These are phyloP conservation scores for Amaurobius ferox DNA, from an alignment of 2,888 invertebrate genomes.

Conservation along the genomic window DNA sequence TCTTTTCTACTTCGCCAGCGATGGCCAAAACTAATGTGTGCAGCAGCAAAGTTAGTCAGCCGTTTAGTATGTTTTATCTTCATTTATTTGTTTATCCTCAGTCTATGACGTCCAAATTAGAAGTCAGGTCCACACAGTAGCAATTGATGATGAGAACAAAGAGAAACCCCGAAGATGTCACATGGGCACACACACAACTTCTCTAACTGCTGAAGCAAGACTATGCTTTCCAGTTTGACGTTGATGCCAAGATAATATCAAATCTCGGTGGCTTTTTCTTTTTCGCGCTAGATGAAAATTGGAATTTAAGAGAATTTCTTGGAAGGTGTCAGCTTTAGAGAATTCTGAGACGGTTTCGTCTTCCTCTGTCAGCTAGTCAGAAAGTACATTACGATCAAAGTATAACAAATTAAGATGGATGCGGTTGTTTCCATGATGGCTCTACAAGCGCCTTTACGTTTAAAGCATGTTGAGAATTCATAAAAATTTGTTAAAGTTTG, in stretches of 20 bases:
- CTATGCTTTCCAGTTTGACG: constrained; percentile 25
- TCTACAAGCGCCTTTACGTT: too few species aligned
- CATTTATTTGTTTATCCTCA: constrained; percentile 54
- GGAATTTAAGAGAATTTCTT: background rate
- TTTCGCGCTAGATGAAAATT: background rate
- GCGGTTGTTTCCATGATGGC: too few species aligned
- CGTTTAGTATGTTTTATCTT: constrained; percentile 59
- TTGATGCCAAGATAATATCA: constrained; percentile 55
- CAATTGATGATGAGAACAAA: background rate
- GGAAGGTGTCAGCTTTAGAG: background rate
- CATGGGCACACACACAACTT: background rate
- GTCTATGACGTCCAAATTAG: constrained; percentile 37
- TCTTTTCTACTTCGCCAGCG: constrained; percentile 42
- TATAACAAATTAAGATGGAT: too few species aligned
- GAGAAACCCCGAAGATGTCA: constrained; percentile 1
- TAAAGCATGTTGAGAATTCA: too few species aligned
- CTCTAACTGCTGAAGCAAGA: constrained; percentile 19
- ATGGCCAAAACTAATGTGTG: constrained; percentile 46
- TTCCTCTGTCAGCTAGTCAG: background rate
- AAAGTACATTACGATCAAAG: too few species aligned
- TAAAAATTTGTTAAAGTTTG: too few species aligned
- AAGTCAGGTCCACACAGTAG: constrained; percentile 61
- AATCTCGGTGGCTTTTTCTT: constrained; percentile 18
- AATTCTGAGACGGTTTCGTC: background rate
- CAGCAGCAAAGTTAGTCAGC: constrained; percentile 67